These are phyloP conservation scores for Trissoscelio sp. DNA, from an alignment of 2,888 invertebrate genomes.

Conservation along the genomic window DNA sequence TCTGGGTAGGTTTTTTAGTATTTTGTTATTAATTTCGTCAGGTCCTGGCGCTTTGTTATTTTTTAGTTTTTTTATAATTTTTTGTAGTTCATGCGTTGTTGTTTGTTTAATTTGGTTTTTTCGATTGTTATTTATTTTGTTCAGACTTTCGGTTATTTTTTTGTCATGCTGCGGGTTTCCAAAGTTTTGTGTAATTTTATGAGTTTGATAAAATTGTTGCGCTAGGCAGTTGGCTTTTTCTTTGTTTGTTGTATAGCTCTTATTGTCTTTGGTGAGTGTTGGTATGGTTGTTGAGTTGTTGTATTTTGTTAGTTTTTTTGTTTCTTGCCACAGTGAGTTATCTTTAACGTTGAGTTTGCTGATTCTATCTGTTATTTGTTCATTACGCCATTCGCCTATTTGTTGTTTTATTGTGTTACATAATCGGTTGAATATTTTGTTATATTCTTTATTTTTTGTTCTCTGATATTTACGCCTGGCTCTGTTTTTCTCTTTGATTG, in stretches of 20 bases:
- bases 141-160: neutral
- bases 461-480: too few species aligned
- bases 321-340: neutral
- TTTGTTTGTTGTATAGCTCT: neutral
- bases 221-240: neutral
- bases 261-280: too few species aligned
- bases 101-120: neutral
- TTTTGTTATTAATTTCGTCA: conserved; percentile 25
- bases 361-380: neutral
- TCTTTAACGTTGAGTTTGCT: neutral
- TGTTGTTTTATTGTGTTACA: neutral
- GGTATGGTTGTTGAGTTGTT: neutral
- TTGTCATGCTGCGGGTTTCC: too few species aligned
- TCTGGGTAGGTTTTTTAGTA: conserved; percentile 48
- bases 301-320: neutral
- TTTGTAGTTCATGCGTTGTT: conserved; percentile 10
- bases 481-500: neutral
- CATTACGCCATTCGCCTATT: neutral
- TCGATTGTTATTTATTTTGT: neutral
- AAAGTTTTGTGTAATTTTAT: neutral
- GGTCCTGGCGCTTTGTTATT: conserved; percentile 21
- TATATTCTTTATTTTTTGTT: neutral
- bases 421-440: neutral
- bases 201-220: neutral
- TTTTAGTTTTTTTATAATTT: conserved; percentile 6